Base-by-base conservation (phyloP, 2,797 vertebrate species). In the Crocidura indochinensis region DNA sequence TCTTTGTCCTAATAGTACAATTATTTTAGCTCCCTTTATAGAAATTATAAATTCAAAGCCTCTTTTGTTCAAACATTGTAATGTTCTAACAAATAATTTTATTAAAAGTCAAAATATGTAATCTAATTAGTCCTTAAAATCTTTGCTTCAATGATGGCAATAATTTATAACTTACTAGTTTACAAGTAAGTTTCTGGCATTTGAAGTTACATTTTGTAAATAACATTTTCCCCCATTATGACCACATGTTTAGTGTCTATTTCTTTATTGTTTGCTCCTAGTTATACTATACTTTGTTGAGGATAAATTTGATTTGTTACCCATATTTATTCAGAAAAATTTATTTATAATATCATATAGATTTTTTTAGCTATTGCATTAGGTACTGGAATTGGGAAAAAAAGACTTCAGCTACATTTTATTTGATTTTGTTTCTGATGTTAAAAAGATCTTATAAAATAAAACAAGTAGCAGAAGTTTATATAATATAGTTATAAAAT, bases 311-410 rank as follows among this genome's bases (percentile, higher is more conserved):
- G 14, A 49, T 90, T 67, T 73, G 44, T 82, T 91, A 69, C 74
- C 51, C 51, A 24, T 62, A 84, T 87, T 91, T 96, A 91, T 86
- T 91, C 38, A 86, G 76, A 31, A 87, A 84, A 15, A 81, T 91
- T 80, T 74, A 74, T 31, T 31, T 20, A 87, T 22, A 0, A 0
- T 20, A 6, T 67, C 47, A 14, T 14, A 53, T 53, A 53, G 51
- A 12, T 53, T 78, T 92, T 84, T 87, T 77, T 29, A 71, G n/a
- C 60, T 74, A 24, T 64, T 8, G 26, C 72, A 75, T 67, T 79
- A 89, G 46, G 31, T 84, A 24, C 8, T 74, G 14, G 15, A 65
- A 17, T 89, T 87, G 26, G 60, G 38, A 38, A 71, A 27, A 46
- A 76, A 86, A 86, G 26, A 78, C n/a, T 56, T 92, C 67, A 31